Base-by-base conservation (phyloP, 2,113 vertebrate genomes). In the Actenoides lindsayi region DNA sequence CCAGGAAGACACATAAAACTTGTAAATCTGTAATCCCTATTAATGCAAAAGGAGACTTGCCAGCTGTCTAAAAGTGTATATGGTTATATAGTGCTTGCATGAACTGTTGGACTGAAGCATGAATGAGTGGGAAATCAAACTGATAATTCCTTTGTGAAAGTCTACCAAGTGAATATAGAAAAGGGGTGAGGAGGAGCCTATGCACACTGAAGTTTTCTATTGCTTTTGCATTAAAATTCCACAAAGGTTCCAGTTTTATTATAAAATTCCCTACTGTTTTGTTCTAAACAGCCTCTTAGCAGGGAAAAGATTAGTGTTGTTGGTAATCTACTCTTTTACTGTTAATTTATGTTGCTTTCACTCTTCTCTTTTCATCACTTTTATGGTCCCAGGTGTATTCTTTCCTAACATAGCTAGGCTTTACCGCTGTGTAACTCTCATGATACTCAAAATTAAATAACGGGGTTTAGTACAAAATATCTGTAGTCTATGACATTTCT, bases 21-120 rank as follows among this genome's bases (percentile, higher is more conserved):
- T 65, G 18, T 39, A 71, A 69, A 81, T 57, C 27, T 35, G 2
- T n/a, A 65, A 80, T 23, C n/a, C 18, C 44, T 1, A 0, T 65
- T 65, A 42, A 48, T 3, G 4, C 21, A 31, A 23, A 77, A n/a
- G 14, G 39, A 15, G 15, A 11, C 15, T 64, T 80, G 8, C 6
- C 3, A 16, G 25, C 30, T 83, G 7, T 57, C 30, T 69, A 23
- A 69, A 53, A 9, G 9, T 41, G 6, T 11, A 1, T 30, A 19
- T 9, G 51, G 27, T 0, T 11, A 1, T 30, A 17, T 9, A 56
- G 27, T 0, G 0, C 19, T 39, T 37, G 23, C 31, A n/a, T 17
- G 13, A 30, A 10, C 65, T 46, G 31, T 71, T 60, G 76, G 21
- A 67, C 8, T 50, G 28, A 75, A 62, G 17, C 10, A 13, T 21